These are phyloP conservation scores for Myotis planiceps DNA, from an alignment of 2,797 vertebrate genomes.

Conservation along the genomic window DNA sequence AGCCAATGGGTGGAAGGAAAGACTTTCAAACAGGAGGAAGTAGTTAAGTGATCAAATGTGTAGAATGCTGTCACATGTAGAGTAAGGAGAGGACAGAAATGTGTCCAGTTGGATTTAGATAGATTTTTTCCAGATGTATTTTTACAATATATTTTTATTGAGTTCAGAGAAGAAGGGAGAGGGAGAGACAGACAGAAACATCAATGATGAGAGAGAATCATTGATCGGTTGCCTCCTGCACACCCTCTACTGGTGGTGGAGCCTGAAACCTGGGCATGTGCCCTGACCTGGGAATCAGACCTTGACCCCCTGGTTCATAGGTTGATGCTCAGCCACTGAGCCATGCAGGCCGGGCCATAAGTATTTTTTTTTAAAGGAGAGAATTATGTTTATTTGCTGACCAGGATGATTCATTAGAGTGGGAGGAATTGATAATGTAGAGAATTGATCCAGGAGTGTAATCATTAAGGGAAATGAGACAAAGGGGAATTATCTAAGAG, in stretches of 20 bases:
- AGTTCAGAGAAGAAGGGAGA: no score
- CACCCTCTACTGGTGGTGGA: no score
- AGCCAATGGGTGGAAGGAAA: not conserved
- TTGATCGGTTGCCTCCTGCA: no score
- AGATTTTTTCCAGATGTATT: not conserved
- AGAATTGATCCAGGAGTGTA: not conserved
- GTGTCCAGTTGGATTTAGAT: not conserved
- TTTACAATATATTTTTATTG: no score
- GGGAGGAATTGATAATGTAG: not conserved
- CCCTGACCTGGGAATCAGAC: no score
- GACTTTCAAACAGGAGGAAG: not conserved
- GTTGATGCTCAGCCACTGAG: not conserved
- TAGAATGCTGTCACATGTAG: not conserved
- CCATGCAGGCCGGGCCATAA: not conserved
- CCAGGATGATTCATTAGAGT: conserved; percentile 13
- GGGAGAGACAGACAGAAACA: no score
- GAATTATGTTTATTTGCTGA: not conserved
- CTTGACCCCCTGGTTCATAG: no score
- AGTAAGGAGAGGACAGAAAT: not conserved
- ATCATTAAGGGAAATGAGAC: not conserved
- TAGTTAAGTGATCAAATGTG: not conserved
- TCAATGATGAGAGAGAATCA: no score
- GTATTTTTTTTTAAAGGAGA: not conserved
- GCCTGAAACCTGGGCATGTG: no score
- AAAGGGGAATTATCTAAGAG: not conserved